Conservation (phyloP, 2,888 invertebrate species). For the Timandra comae region DNA sequence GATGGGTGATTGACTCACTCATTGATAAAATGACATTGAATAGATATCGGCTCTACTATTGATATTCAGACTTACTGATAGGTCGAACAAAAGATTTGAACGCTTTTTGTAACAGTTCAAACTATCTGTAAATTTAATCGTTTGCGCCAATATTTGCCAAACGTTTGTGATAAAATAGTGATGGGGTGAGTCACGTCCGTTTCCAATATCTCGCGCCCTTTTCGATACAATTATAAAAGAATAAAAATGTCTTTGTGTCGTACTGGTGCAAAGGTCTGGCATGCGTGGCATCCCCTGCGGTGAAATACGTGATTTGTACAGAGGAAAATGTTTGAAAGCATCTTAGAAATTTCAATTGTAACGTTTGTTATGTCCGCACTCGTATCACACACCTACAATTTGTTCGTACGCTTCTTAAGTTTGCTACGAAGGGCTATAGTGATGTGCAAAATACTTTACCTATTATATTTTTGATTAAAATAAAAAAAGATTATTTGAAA, state of each 20-base stretch:
- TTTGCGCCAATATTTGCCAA: neutral
- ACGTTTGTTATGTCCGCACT: constrained; percentile 56
- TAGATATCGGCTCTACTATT: constrained; percentile 37
- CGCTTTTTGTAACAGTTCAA: neutral
- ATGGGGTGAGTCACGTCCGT: constrained; percentile 41
- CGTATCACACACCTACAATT: constrained; percentile 53
- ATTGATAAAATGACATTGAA: constrained; percentile 49
- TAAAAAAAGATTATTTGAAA: no score
- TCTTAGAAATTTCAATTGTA: constrained; percentile 73
- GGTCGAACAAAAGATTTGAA: neutral
- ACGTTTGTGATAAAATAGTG: constrained; percentile 5
- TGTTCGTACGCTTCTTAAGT: constrained; percentile 52
- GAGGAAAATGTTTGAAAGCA: constrained; percentile 66
- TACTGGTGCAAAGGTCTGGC: constrained; percentile 39
- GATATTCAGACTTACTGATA: constrained; percentile 17
- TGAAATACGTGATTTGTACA: constrained; percentile 60
- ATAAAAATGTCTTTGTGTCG: constrained; percentile 44
- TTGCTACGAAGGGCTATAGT: constrained; percentile 3
- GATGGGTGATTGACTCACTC: constrained; percentile 52
- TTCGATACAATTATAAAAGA: constrained; percentile 48
- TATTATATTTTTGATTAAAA: no score
- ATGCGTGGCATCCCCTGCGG: constrained; percentile 47
- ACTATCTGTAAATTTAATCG: no score
- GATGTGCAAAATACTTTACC: no score
- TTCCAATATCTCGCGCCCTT: constrained; percentile 37